These are phyloP conservation scores for Lepas anatifera DNA, from an alignment of 2,888 invertebrate species.

Conservation along the genomic window DNA sequence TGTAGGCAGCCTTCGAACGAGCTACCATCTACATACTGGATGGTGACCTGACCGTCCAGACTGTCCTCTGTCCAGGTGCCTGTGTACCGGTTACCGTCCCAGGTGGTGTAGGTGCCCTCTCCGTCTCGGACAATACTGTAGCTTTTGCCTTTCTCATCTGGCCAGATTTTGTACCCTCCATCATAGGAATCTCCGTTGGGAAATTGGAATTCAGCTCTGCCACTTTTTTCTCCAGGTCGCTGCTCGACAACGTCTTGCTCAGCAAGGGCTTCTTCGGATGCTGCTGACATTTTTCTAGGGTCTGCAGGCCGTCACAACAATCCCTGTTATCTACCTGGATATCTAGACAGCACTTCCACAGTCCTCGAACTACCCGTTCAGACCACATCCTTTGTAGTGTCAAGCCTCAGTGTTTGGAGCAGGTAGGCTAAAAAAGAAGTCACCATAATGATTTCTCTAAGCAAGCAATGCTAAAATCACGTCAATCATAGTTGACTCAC, in stretches of 20 bases:
- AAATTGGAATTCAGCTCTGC: not conserved
- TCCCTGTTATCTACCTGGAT: not conserved
- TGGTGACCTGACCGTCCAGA: slow-evolving; percentile 2
- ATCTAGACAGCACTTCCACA: not conserved
- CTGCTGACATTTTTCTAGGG: not conserved
- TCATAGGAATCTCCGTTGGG: slow-evolving; percentile 3
- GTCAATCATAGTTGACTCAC: no score
- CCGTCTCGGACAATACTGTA: not conserved
- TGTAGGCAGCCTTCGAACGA: not conserved
- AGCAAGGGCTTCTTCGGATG: not conserved
- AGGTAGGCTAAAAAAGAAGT: no score
- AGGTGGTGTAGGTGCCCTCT: not conserved
- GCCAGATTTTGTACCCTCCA: not conserved
- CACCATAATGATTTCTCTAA: no score
- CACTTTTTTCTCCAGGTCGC: not conserved
- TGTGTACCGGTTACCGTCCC: not conserved
- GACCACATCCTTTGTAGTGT: not conserved
- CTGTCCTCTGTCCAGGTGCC: not conserved
- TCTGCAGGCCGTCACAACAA: not conserved
- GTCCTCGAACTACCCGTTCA: not conserved
- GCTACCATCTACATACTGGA: not conserved
- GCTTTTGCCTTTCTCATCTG: not conserved
- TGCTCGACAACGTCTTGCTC: not conserved
- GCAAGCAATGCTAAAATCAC: no score
- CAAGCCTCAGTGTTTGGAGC: no score